Conservation (phyloP, 1,140 invertebrate species). For the Meloidogyne floridensis region DNA sequence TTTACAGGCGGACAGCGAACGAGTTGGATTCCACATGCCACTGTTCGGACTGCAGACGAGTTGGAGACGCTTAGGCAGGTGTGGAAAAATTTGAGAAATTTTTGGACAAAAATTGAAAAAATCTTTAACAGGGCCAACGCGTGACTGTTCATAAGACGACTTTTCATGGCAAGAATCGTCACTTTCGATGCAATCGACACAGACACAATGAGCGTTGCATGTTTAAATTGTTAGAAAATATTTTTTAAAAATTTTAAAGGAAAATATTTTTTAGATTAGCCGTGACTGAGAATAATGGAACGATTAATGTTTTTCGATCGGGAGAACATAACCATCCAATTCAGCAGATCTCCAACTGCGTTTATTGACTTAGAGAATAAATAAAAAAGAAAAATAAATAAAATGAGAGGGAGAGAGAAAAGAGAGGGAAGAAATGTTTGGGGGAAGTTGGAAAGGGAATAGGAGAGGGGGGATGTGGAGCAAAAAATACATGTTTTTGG, state of each 20-base stretch:
- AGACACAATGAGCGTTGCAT: constrained; percentile 32
- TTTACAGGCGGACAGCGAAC: constrained; percentile 22
- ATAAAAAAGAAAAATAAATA: neutral
- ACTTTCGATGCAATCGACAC: constrained; percentile 34
- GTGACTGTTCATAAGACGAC: constrained; percentile 31
- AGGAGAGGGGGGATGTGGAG: neutral
- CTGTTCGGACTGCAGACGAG: constrained; percentile 23
- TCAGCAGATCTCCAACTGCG: constrained; percentile 33
- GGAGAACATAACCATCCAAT: constrained; percentile 31
- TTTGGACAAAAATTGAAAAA: neutral
- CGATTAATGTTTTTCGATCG: constrained; percentile 27
- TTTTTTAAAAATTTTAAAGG: neutral
- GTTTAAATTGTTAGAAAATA: constrained; percentile 27
- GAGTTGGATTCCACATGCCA: constrained; percentile 31
- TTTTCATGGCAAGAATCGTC: constrained; percentile 29
- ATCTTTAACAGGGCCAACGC: constrained; percentile 8
- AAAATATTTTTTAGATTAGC: constrained; percentile 17
- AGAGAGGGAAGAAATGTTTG: neutral
- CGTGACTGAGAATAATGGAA: constrained; percentile 25
- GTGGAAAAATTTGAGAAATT: neutral
- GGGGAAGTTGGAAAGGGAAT: neutral
- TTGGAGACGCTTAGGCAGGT: constrained; percentile 29
- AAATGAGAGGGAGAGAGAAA: neutral
- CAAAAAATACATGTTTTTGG: neutral
- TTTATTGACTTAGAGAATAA: constrained; percentile 13